Percentiles rank a stretch among this genome's conserved stretches.
phyloP scores from a whole-genome alignment of 2,888 invertebrate genomes.

The Aromia moschata region DNA sequence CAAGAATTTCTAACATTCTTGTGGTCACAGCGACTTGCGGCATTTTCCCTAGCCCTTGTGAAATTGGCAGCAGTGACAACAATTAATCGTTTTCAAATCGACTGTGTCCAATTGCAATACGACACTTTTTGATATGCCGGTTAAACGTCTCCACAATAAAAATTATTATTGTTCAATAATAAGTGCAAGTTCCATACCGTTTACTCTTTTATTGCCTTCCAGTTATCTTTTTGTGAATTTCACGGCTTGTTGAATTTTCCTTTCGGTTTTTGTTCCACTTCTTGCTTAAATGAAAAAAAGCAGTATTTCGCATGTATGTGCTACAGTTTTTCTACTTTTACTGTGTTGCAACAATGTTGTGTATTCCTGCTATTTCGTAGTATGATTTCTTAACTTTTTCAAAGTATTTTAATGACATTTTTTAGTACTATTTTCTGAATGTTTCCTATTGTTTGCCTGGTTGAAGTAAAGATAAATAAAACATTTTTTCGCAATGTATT shows the following conservation, averaged over 20 bases:
- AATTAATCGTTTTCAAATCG: not conserved
- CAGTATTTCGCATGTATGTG: too few relatives aligned
- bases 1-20: not conserved
- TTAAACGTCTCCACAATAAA: not conserved
- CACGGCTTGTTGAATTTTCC: not conserved
- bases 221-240: not conserved
- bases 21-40: not conserved
- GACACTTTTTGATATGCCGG: not conserved
- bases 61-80: too few relatives aligned
- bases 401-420: too few relatives aligned
- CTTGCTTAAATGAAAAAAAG: too few relatives aligned
- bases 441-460: too few relatives aligned
- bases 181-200: not conserved
- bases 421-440: too few relatives aligned
- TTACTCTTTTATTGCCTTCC: not conserved
- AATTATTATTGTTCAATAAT: not conserved
- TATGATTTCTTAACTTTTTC: too few relatives aligned
- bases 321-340: too few relatives aligned
- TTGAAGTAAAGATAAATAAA: too few relatives aligned
- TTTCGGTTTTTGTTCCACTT: not conserved
- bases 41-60: not conserved
- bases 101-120: not conserved
- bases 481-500: too few relatives aligned
- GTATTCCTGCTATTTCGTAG: too few relatives aligned
- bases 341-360: too few relatives aligned